Base-by-base conservation (phyloP, 53 echinoderm and acorn worm species). In the Temnopleurus reevesii region DNA sequence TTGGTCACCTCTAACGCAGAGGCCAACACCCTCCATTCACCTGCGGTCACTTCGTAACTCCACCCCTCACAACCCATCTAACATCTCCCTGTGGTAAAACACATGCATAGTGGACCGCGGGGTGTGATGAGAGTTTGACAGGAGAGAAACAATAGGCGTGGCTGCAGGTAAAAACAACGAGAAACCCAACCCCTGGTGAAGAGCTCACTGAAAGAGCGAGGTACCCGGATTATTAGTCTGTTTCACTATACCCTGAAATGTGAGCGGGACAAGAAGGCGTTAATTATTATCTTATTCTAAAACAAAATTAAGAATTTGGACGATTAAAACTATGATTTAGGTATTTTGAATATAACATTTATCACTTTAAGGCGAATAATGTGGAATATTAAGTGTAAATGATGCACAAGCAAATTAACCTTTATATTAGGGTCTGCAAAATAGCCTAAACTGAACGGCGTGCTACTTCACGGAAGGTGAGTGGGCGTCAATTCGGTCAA, bases 101-200 rank as follows among this genome's bases (percentile, higher is more conserved):
- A 71, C 8, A 17, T n/a, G n/a, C 71, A n/a, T 41, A 38, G 71
- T 36, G 36, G 8, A 41, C 8, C 1, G 38, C 36, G 71, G 71
- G 71, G 71, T 71, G 71, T 71, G 71, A 71, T 38, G 80, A 80
- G 36, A 18, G n/a, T 26, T 80, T 49, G 80, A 53, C 80, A 80
- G 51, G 80, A 47, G 12, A 57, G 29, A 55, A 83, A 83, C 83
- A 83, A 83, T 83, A 83, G 83, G 83, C 83, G 83, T 83, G 83
- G 83, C 83, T 53, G 51, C 36, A 56, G 55, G 83, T 83, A 53
- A 83, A 83, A 83, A 46, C 53, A 36, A 53, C 29, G 55, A 33
- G 83, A 55, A 56, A 36, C 51, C 83, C 83, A 83, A 38, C 83
- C 83, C 83, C 83, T 83, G 83, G 83, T n/a, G 71, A 71, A 41